Conservation (phyloP, 2,797 vertebrate genomes). For the Propithecus deckenii region DNA sequence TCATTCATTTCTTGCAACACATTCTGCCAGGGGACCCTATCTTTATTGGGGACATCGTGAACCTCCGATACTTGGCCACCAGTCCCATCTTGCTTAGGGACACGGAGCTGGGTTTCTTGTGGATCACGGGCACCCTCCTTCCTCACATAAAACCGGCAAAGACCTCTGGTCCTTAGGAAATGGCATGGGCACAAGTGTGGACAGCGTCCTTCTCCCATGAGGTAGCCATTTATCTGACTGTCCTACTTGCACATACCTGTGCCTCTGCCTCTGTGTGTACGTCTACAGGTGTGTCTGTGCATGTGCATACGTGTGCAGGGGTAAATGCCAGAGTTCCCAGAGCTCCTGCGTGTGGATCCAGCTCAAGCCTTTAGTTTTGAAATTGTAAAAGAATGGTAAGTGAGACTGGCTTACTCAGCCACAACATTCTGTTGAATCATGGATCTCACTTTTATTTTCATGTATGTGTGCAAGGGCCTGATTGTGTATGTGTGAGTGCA, state of each 20-base stretch:
- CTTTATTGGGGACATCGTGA: too few relatives aligned
- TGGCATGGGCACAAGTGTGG: fast-evolving
- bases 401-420: too few relatives aligned
- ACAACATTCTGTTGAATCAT: fast-evolving
- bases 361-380: not conserved
- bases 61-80: not conserved
- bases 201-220: fast-evolving
- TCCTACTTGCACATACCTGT: not conserved
- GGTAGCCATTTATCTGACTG: fast-evolving
- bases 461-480: fast-evolving
- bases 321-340: not conserved
- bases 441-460: not conserved
- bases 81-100: not conserved
- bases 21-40: too few relatives aligned
- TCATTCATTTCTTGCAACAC: too few relatives aligned
- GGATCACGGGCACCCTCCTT: fast-evolving
- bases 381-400: fast-evolving
- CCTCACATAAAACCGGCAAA: not conserved
- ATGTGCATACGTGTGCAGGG: fast-evolving
- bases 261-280: too few relatives aligned
- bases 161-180: not conserved
- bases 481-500: not conserved
- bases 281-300: too few relatives aligned
- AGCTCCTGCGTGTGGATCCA: not conserved
- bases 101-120: fast-evolving